Evolutionary conservation across 2,888 invertebrate genomes (phyloP).

Genomic region (Muscina levida): DNA sequence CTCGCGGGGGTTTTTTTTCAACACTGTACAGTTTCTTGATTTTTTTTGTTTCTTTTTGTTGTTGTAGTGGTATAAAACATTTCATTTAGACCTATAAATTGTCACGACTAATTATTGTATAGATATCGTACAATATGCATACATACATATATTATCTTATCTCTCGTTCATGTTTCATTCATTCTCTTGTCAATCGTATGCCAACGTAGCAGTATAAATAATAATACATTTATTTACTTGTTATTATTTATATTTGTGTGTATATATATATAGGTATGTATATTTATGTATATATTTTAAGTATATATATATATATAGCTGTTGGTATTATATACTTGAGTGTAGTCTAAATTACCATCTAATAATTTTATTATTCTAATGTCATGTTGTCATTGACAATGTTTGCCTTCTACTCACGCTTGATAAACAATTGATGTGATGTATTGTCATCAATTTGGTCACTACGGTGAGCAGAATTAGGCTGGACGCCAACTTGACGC

Average conservation of each 20-base stretch:
- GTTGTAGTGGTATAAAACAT: no score
- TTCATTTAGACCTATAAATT: constrained; percentile 2
- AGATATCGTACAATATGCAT: constrained; percentile 8
- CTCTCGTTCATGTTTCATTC: not conserved
- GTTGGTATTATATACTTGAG: no score
- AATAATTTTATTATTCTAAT: constrained; percentile 50
- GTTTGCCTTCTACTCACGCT: constrained; percentile 64
- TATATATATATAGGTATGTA: constrained; percentile 24
- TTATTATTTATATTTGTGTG: not conserved
- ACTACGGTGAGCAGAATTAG: constrained; percentile 26
- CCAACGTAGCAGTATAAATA: no score
- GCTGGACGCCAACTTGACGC: constrained; percentile 29
- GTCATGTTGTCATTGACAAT: constrained; percentile 63
- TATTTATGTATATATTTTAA: constrained; percentile 40
- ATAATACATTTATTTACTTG: constrained; percentile 29
- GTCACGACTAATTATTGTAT: constrained; percentile 8
- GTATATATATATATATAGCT: no score
- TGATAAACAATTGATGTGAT: constrained; percentile 43
- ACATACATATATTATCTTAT: constrained; percentile 22
- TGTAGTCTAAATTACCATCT: constrained; percentile 43
- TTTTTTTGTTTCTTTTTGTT: constrained; percentile 23
- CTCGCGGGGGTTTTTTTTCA: constrained; percentile 13
- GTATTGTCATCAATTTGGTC: constrained; percentile 31
- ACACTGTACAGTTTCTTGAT: constrained; percentile 54
- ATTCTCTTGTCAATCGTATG: constrained; percentile 10